Evolutionary conservation across 2,797 vertebrate genomes (phyloP), one percentile per base, ranked within the genome.

Genomic region (Gobio occitaniae): DNA sequence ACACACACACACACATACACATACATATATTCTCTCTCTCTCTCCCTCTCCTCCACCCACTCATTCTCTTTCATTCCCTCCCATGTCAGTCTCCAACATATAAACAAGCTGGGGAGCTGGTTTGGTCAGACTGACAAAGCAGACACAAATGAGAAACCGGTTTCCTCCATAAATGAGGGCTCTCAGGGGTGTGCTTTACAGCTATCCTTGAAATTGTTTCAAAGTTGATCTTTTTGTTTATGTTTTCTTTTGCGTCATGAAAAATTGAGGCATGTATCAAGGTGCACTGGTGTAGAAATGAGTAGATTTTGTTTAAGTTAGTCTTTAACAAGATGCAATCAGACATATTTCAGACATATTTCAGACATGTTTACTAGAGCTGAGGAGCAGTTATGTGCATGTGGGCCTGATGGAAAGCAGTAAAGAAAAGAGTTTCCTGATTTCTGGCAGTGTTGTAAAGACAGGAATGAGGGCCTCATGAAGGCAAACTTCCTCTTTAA

Each of bases 391-490:
- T 81, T 41, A 29, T 76, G 47, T 52, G 36, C 38, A 6, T 29
- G 29, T 16, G 16, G 1, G 50, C 16, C 29, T 65, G 68, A 72
- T 80, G 32, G 44, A 85, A 74, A 71, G 83, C 44, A 71, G 25
- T 52, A 65, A 72, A 79, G 66, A 78, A 80, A 76, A 32, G n/a
- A 56, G 44, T 76, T 87, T 90, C 86, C 87, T 87, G 84, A 47
- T 75, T 82, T 80, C 12, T 70, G 81, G 61, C 78, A 59, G 54
- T 47, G 68, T 74, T 80, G 56, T 83, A 80, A 89, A 83, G 79
- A 88, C 69, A 76, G 63, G 68, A 81, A 63, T 72, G 54, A 80
- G 50, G 25, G 25, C 56, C 36, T 81, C 47, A 65, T n/a, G 41
- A 38, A 50, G 48, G 38, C 77, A 29, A 32, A 66, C 76, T 88